Evolutionary conservation across 2,888 invertebrate genomes (phyloP).

Genomic region (Allygus modestus): DNA sequence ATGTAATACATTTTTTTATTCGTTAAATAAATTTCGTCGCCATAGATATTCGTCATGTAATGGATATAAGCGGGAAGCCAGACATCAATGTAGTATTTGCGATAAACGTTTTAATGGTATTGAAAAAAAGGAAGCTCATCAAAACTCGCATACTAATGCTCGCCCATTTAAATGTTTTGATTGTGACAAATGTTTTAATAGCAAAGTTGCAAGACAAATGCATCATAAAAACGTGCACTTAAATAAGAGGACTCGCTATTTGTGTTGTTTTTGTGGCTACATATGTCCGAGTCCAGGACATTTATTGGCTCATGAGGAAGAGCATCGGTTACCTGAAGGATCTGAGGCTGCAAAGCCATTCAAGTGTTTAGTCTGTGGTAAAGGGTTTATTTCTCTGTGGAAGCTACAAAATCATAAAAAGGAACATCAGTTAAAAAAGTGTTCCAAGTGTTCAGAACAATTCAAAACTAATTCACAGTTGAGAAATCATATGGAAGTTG

Average conservation of each 20-base stretch:
- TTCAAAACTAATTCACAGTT: not conserved
- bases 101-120: not conserved
- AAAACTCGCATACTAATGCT: conserved; percentile 8
- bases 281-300: not conserved
- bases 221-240: not conserved
- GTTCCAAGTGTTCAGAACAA: not conserved
- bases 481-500: conserved; percentile 20
- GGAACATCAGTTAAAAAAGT: not conserved
- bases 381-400: not conserved
- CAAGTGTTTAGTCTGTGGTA: conserved; percentile 19
- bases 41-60: not conserved
- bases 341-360: not conserved
- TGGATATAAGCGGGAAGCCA: not conserved
- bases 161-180: conserved; percentile 24
- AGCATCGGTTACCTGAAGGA: conserved; percentile 18
- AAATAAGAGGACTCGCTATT: not conserved
- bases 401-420: not conserved
- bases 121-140: not conserved
- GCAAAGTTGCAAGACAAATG: not conserved
- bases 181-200: conserved; percentile 12
- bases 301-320: conserved; percentile 11
- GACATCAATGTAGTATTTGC: not conserved
- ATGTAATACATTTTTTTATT: not conserved
- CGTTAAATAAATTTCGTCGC: not conserved
- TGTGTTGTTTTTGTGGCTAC: conserved; percentile 22